phyloP scores from a whole-genome alignment of 2,113 vertebrate genomes.

The Anser cygnoides region DNA sequence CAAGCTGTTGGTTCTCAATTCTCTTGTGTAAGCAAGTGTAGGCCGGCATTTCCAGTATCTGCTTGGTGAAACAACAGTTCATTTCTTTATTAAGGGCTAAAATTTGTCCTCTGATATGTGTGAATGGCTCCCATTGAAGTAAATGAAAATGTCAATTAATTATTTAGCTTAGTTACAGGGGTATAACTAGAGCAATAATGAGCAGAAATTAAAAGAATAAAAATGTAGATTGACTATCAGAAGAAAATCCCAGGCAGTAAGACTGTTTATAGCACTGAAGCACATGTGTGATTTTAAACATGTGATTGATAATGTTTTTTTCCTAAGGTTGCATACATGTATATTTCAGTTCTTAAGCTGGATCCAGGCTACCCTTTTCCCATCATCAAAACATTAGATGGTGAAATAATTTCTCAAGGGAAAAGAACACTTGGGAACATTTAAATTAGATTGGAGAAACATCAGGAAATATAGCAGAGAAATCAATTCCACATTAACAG shows the following conservation, averaged over 20 bases:
- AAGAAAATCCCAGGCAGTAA: conserved; percentile 30
- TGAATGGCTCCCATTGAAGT: conserved; percentile 40
- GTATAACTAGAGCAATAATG: conserved; percentile 32
- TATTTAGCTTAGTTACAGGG: conserved; percentile 45
- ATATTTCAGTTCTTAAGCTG: background rate
- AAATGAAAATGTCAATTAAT: conserved; percentile 59
- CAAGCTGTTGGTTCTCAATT: conserved; percentile 41
- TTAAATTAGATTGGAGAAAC: conserved; percentile 46
- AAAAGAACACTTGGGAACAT: conserved; percentile 43
- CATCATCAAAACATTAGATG: background rate
- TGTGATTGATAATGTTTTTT: background rate
- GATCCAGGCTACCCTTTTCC: background rate
- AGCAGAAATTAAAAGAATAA: conserved; percentile 58
- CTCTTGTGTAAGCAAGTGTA: conserved; percentile 16
- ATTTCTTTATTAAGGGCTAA: conserved; percentile 48
- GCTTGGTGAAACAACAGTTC: conserved; percentile 15
- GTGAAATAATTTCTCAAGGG: conserved; percentile 37
- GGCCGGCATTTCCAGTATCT: background rate
- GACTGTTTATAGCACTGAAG: background rate
- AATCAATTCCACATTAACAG: conserved; percentile 58
- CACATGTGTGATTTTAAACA: background rate
- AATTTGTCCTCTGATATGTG: conserved; percentile 56
- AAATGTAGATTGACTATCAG: conserved; percentile 28
- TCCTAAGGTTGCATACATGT: background rate
- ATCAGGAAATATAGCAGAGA: conserved; percentile 48